Base-by-base conservation (phyloP, 2,888 invertebrate genomes). In the Orthosia gracilis region DNA sequence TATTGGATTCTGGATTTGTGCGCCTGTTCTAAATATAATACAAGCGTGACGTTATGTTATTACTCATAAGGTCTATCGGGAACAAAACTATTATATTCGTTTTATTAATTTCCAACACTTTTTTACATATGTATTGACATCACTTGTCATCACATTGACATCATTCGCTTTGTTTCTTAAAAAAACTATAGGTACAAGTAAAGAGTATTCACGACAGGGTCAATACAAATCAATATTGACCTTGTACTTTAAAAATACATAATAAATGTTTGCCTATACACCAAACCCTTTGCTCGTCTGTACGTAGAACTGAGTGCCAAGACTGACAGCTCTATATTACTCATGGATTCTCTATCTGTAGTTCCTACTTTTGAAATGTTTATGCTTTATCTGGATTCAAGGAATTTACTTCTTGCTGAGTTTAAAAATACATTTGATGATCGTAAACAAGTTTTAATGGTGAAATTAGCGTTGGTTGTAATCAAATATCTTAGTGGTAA, bases 361-460 rank as follows among this genome's bases (percentile, higher is more conserved):
- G 52, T 63, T 57, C 54, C n/a, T n/a, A 50, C 58, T 50, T 72
- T 69, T 63, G 65, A 80, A 81, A 77, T 77, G 68, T 82, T 71
- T 69, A 68, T 31, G 23, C 18, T 62, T 45, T 23, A 63, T 52
- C 23, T 26, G n/a, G 0, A 45, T 81, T 69, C n/a, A 23, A 52
- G 17, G 55, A 78, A 63, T 52, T 55, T 2, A 18, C 62, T 55
- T 21, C 57, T 70, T 9, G 9, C 45, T 21, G 9, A 12, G 11
- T 47, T 69, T 57, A 55, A 52, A 78, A 75, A 79, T 62, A 73
- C 54, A 64, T 64, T 26, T 21, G 17, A 50, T 69, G 61, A 47
- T n/a, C 18, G 47, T 71, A 59, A 63, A 71, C 59, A 45, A 55
- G 50, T 59, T 64, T 52, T 76, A 64, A 78, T 78, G 57, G 18